A percentile compares a stretch with the other conserved stretches of the same genome.
Evolutionary conservation across 2,113 vertebrate genomes (phyloP).

Genomic region (Coregonus clupeaformis): DNA sequence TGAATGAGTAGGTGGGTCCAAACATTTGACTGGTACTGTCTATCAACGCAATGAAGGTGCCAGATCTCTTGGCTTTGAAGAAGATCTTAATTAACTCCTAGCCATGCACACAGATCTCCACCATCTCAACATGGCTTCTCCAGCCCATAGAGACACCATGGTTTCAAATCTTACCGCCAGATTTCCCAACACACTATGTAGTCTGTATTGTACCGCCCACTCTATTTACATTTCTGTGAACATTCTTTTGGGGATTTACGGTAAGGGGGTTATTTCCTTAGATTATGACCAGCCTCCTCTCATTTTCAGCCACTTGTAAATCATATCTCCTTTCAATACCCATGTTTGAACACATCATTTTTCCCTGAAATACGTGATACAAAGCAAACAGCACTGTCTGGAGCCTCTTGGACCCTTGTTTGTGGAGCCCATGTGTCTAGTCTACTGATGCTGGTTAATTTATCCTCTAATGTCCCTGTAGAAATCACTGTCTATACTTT

Average conservation of each 20-base stretch:
- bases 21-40: too few species aligned
- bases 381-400: not conserved
- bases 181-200: not conserved
- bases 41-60: not conserved
- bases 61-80: constrained; percentile 16
- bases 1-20: too few species aligned
- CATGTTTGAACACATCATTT: not conserved
- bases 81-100: constrained; percentile 23
- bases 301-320: not conserved
- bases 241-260: not conserved
- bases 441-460: not conserved
- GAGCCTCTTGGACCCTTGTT: not conserved
- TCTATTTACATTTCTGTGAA: not conserved
- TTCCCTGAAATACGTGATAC: too few species aligned
- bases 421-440: not conserved
- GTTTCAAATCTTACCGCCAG: not conserved
- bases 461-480: not conserved
- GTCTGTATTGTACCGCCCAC: not conserved
- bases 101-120: not conserved
- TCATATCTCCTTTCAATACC: not conserved
- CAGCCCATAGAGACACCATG: not conserved
- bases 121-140: not conserved
- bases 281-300: not conserved
- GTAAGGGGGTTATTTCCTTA: not conserved
- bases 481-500: not conserved